phyloP scores from a whole-genome alignment of 2,797 vertebrate species.

The Sternarchorhynchus goeldii region DNA sequence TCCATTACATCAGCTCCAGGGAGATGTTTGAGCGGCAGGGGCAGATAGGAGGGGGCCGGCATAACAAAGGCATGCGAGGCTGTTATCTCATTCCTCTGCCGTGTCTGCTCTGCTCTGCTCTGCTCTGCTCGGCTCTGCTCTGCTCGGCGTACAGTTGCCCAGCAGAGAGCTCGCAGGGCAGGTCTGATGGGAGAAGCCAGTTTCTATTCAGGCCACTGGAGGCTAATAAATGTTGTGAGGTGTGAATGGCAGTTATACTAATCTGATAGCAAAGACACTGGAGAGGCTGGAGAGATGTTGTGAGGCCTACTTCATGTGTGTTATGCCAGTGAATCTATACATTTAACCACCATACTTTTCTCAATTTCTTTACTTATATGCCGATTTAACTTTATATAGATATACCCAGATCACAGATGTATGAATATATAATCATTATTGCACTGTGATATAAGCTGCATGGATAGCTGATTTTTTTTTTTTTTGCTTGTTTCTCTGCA shows the following conservation, averaged over 20 bases:
- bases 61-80: conserved; percentile 41
- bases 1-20: conserved; percentile 23
- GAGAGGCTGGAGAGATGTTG: neutral
- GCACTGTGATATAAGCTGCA: neutral
- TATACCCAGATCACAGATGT: neutral
- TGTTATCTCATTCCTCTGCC: conserved; percentile 46
- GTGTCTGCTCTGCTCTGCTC: conserved; percentile 31
- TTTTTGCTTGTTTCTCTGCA: conserved; percentile 58
- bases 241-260: conserved; percentile 35
- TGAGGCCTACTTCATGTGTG: neutral
- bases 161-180: conserved; percentile 6
- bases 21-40: conserved; percentile 10
- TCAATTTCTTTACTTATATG: neutral
- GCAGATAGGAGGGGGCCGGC: conserved; percentile 33
- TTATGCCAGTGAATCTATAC: neutral
- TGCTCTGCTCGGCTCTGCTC: too few species aligned
- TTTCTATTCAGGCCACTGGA: neutral
- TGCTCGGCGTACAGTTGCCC: conserved; percentile 17
- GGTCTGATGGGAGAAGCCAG: conserved; percentile 26
- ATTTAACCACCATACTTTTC: neutral
- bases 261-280: conserved; percentile 10
- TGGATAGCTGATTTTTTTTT: neutral
- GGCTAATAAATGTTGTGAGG: conserved; percentile 14
- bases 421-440: neutral
- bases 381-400: neutral